phyloP scores from a whole-genome alignment of 2,113 vertebrate species.

The Irena cyanogastra region DNA sequence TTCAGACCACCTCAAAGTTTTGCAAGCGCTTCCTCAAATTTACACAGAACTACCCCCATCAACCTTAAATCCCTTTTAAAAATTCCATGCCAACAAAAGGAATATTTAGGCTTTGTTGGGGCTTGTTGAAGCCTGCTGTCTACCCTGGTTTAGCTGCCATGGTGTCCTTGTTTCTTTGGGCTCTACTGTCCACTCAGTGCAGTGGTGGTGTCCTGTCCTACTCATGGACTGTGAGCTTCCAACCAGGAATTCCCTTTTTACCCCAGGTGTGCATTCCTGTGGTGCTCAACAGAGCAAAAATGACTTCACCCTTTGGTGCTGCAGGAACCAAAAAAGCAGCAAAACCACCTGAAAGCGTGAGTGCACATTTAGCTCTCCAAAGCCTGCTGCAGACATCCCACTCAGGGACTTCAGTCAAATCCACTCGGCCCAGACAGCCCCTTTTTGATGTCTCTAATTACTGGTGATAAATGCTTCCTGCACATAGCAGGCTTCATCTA shows the following conservation, averaged over 20 bases:
- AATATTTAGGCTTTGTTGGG: background rate
- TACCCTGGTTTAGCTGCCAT: rapidly evolving
- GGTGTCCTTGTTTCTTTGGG: background rate
- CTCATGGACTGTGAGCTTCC: background rate
- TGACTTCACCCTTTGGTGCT: background rate
- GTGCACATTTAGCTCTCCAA: background rate
- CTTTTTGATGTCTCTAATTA: background rate
- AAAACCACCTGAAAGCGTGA: background rate
- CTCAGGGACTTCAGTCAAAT: background rate
- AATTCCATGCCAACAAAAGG: background rate
- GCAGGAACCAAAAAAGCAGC: background rate
- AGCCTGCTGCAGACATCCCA: background rate
- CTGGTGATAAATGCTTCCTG: background rate
- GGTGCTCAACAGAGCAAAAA: background rate
- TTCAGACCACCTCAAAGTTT: background rate
- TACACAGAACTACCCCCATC: background rate
- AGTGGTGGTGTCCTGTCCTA: background rate
- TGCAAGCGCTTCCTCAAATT: background rate
- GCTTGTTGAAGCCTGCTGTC: background rate
- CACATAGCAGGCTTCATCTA: background rate
- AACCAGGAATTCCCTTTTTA: background rate
- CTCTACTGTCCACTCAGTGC: background rate
- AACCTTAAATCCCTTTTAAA: background rate
- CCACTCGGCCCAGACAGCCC: background rate
- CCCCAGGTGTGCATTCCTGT: background rate